These are phyloP conservation scores for Ferdinandea cuprea DNA, from an alignment of 2,888 invertebrate genomes.

Conservation along the genomic window DNA sequence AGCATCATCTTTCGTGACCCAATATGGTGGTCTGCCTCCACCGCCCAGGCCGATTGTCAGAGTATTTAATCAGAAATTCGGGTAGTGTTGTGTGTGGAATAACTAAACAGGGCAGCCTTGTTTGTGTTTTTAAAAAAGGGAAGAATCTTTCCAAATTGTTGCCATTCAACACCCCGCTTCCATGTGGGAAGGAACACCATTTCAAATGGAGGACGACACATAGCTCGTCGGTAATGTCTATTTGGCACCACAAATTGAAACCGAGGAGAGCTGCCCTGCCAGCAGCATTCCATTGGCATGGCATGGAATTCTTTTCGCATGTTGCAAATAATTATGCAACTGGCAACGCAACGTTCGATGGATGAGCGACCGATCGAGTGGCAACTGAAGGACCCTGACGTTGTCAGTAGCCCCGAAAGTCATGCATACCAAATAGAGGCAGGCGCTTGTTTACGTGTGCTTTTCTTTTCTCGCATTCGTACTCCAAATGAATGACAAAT, in stretches of 20 bases:
- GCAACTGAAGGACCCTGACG: slow-evolving; percentile 10
- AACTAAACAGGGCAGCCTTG: slow-evolving; percentile 59
- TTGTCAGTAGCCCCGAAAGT: slow-evolving; percentile 49
- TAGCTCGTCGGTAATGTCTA: slow-evolving; percentile 56
- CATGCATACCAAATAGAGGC: slow-evolving; percentile 73
- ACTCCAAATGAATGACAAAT: slow-evolving; percentile 58
- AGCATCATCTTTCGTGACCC: slow-evolving; percentile 24
- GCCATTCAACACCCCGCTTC: slow-evolving; percentile 5
- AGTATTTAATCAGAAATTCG: slow-evolving; percentile 60
- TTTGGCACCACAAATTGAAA: slow-evolving; percentile 69
- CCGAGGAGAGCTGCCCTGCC: slow-evolving; percentile 43
- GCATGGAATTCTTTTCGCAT: slow-evolving; percentile 68
- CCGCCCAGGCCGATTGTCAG: slow-evolving; percentile 8
- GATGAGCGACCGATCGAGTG: slow-evolving; percentile 22
- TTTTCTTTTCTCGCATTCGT: slow-evolving; percentile 28
- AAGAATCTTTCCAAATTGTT: slow-evolving; percentile 50
- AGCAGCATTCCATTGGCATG: slow-evolving; percentile 10
- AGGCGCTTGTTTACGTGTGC: slow-evolving; percentile 63
- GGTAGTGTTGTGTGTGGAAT: slow-evolving; percentile 63
- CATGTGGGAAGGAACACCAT: slow-evolving; percentile 38
- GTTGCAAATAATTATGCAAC: slow-evolving; percentile 71
- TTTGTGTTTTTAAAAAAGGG: slow-evolving; percentile 34
- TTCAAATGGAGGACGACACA: background rate
- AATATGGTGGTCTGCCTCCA: background rate
- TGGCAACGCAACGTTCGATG: slow-evolving; percentile 58